Percentiles rank a stretch among this genome's conserved stretches.
phyloP scores from a whole-genome alignment of 1,140 invertebrate species.

The Drosophila ogumai region DNA sequence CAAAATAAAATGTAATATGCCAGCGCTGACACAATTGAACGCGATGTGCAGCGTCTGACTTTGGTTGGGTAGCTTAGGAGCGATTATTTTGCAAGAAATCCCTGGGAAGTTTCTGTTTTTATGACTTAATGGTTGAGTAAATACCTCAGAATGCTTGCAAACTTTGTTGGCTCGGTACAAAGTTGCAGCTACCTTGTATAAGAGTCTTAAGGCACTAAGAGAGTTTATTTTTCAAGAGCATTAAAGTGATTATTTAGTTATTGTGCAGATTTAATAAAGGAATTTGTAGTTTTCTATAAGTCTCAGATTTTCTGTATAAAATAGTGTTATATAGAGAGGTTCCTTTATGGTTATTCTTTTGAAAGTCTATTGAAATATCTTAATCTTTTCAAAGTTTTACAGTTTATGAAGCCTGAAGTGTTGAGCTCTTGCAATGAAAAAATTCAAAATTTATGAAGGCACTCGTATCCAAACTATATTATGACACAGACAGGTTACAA shows the following conservation, averaged over 20 bases:
- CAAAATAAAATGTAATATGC: conserved; percentile 62
- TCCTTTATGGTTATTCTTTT: neutral
- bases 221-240: neutral
- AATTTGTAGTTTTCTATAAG: neutral
- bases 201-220: neutral
- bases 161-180: neutral
- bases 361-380: neutral
- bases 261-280: neutral
- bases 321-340: neutral
- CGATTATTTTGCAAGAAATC: conserved; percentile 6
- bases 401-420: neutral
- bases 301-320: neutral
- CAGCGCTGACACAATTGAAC: conserved; percentile 49
- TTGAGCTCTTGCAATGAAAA: neutral
- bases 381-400: neutral
- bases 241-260: neutral
- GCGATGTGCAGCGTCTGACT: conserved; percentile 12
- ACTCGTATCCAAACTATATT: too few relatives aligned
- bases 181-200: neutral
- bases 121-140: conserved; percentile 24
- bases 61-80: neutral
- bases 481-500: neutral
- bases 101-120: conserved; percentile 5
- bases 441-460: neutral
- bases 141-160: conserved; percentile 4